Conservation (phyloP, 2,888 invertebrate species). For the Luperina testacea region DNA sequence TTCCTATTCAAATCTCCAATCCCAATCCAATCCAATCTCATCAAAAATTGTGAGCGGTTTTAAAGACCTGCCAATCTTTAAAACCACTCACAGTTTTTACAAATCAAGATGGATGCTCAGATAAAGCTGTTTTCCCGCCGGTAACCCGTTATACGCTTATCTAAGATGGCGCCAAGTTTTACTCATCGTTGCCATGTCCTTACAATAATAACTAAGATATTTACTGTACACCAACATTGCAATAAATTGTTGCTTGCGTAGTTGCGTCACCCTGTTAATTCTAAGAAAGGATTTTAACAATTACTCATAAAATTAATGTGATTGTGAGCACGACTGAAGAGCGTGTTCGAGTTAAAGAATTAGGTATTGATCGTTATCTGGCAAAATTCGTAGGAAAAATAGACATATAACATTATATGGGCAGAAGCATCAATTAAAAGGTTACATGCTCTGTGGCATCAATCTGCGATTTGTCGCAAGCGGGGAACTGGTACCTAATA, state of each 20-base stretch:
- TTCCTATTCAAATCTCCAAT: background rate
- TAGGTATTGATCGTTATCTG: slow-evolving; percentile 7
- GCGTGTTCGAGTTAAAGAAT: slow-evolving; percentile 20
- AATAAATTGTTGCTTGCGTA: slow-evolving; percentile 18
- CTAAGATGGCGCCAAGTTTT: slow-evolving; percentile 51
- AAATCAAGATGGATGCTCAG: slow-evolving; percentile 42
- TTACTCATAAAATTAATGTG: slow-evolving; percentile 36
- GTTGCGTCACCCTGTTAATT: slow-evolving; percentile 40
- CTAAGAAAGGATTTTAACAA: slow-evolving; percentile 55
- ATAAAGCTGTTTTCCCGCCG: slow-evolving; percentile 41
- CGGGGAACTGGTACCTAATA: too few relatives aligned
- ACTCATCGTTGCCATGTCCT: slow-evolving; percentile 27
- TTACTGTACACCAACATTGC: slow-evolving; percentile 29
- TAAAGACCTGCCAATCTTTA: too few relatives aligned
- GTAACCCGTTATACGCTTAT: slow-evolving; percentile 36
- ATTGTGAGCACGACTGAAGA: slow-evolving; percentile 26
- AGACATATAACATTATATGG: background rate
- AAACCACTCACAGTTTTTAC: slow-evolving; percentile 12
- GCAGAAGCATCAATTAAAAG: background rate
- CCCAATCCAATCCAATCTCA: too few relatives aligned
- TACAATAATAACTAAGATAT: slow-evolving; percentile 12
- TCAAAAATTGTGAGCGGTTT: too few relatives aligned
- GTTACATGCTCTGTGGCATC: background rate
- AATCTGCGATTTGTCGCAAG: background rate
- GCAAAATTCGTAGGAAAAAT: background rate